These are phyloP conservation scores for Pentamera pediparva DNA, from an alignment of 53 echinoderm and acorn worm species.

Conservation along the genomic window DNA sequence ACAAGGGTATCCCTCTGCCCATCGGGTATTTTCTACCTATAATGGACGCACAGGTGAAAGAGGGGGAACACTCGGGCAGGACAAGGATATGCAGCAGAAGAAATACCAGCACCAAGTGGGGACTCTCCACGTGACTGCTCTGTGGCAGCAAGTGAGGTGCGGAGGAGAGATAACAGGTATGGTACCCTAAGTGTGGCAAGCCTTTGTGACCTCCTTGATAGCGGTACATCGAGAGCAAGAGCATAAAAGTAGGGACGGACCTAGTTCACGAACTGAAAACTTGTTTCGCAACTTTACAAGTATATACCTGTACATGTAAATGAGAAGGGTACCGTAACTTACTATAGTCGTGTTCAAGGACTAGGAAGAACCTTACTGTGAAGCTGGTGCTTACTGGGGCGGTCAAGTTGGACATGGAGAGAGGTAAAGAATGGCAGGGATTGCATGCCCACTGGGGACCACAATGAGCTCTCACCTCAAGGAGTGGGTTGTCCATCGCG, in stretches of 20 bases:
- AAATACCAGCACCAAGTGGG: conserved; percentile 41
- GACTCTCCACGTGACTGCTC: conserved; percentile 39
- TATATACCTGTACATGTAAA: no score
- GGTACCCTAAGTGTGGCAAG: conserved; percentile 52
- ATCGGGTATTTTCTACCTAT: conserved; percentile 44
- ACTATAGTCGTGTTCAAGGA: conserved; percentile 74
- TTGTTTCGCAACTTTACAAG: no score
- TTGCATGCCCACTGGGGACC: conserved; percentile 47
- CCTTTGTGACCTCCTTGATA: conserved; percentile 19
- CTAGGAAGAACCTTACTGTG: conserved; percentile 38
- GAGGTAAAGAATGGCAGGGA: conserved; percentile 51
- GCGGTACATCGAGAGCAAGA: no score
- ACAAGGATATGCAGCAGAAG: conserved; percentile 55
- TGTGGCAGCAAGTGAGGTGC: background rate
- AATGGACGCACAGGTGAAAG: conserved; percentile 47
- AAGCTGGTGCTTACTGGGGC: conserved; percentile 51
- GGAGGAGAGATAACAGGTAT: conserved; percentile 40
- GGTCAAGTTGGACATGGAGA: conserved; percentile 55
- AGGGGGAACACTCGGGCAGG: conserved; percentile 34
- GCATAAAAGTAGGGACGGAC: no score
- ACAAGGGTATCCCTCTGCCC: conserved; percentile 38
- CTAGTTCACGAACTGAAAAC: no score
- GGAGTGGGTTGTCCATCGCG: conserved; percentile 51
- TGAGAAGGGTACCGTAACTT: no score
- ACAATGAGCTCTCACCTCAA: conserved; percentile 41